Evolutionary conservation across 2,888 invertebrate species (phyloP), one percentile per base, ranked within the genome.

Genomic region (Parnassius glacialis): DNA sequence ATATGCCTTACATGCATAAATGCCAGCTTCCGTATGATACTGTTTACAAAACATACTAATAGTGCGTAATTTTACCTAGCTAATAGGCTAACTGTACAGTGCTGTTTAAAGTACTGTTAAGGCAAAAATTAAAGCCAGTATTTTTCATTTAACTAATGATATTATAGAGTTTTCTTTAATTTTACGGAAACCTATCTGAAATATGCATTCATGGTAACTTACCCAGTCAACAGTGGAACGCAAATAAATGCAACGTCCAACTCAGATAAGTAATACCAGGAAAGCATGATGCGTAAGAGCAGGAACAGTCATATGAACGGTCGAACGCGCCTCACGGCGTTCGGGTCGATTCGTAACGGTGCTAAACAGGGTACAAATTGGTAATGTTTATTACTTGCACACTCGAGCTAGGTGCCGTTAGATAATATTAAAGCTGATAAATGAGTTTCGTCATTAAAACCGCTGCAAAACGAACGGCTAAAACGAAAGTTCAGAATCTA

Each of bases 301-400:
- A 65, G 68, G 61, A 69, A 65, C 66, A 55, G 59, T 65, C 62
- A 64, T 59, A 57, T 52, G 53, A 47, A 43, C 45, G 57, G 64
- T 47, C 64, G 52, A 61, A 67, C 66, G 64, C 67, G 65, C 52
- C 47, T 59, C 50, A 58, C 57, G 63, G 57, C 61, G 65, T 63
- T 64, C 66, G 57, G 59, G 66, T 65, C 58, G 66, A 74, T 75
- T 74, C 67, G 70, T 64, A 65, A 74, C 70, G 74, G 70, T 60
- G 65, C 67, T 67, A 57, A 62, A 58, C 62, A 45, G 16, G 56
- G 54, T 25, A 50, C 50, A 57, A 57, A 62, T 51, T 58, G 44
- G 62, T 47, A 53, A 60, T 41, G 58, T 47, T 53, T 54, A 34
- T 50, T 25, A 51, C 51, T 61, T 42, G 34, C 34, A n/a, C 44